Percentiles rank a stretch among this genome's conserved stretches.
Evolutionary conservation across 2,113 vertebrate species (phyloP).

Genomic region (Myrmophylax atrothorax): DNA sequence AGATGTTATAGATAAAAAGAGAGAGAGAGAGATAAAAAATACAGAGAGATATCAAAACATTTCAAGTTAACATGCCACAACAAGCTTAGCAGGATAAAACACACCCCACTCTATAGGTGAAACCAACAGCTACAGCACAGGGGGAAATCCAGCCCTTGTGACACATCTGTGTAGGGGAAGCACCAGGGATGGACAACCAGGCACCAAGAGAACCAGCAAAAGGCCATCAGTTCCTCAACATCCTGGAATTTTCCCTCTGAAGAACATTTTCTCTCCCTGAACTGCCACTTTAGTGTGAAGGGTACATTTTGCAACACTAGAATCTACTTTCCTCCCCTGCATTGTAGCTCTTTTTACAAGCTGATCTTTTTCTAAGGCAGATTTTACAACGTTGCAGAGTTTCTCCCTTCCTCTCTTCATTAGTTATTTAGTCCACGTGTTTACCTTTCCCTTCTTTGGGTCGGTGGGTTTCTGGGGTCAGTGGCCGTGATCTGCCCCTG

Average conservation of each 20-base stretch:
- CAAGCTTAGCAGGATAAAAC: background rate
- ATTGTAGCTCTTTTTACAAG: background rate
- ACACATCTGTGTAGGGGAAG: background rate
- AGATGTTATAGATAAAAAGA: background rate
- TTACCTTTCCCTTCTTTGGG: background rate
- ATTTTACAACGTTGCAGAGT: background rate
- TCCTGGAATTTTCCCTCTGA: background rate
- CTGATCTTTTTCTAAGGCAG: background rate
- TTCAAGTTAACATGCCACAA: background rate
- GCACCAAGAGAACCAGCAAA: too few relatives aligned
- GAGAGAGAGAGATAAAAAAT: background rate
- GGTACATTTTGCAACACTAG: background rate
- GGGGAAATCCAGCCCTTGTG: background rate
- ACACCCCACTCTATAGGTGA: background rate
- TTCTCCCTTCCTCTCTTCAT: background rate
- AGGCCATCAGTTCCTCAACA: background rate
- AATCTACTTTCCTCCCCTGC: background rate
- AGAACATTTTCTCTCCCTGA: background rate
- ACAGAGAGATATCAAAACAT: background rate
- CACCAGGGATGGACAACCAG: background rate
- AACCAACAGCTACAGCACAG: background rate
- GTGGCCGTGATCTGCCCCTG: background rate
- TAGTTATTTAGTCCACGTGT: background rate
- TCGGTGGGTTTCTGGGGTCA: rapidly evolving
- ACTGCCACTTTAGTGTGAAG: background rate